Evolutionary conservation across 2,888 invertebrate genomes (phyloP), one percentile per base, ranked within the genome.

Genomic region (Leucophora obtusa): DNA sequence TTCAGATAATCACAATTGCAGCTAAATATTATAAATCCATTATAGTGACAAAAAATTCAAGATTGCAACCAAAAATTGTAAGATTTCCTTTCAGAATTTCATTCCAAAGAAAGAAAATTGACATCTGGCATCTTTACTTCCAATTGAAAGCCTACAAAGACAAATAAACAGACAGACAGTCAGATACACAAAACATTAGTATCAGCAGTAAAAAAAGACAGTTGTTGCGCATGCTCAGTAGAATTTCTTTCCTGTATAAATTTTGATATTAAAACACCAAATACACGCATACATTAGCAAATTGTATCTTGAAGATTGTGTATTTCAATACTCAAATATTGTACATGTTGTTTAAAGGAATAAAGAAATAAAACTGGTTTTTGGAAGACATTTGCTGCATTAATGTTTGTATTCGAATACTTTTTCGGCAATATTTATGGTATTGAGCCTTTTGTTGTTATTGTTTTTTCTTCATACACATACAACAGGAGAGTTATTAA

Each of bases 361-460:
- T 47, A 47, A 47, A 11, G 38, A 38, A 6, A 47, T n/a, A 47
- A 47, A 47, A 47, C 43, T n/a, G 43, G 43, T 47, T 47, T 47
- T 47, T 5, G 3, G 6, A 47, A 47, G 38, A 38, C 38, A 38
- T 38, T 54, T 60, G 11, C 35, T 51, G 35, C 35, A 54, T 53
- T 28, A 51, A n/a, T 51, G 38, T 17, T 59, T 69, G 28, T 24
- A 18, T 59, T 81, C 77, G 38, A 60, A 73, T 11, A 38, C 38
- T 11, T 70, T 70, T 77, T 81, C 81, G 81, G 81, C 81, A 77
- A 81, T 81, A 60, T 51, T 71, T 62, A 75, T 74, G 70, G 50
- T 74, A 58, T 73, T 65, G 79, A 79, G 79, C 65, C 74, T 74
- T 59, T 59, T 58, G 21, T 33, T 63, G 54, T 50, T 47, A 21